A percentile compares a stretch with the other conserved stretches of the same genome.
phyloP scores from a whole-genome alignment of 2,797 vertebrate genomes.

The Labroides dimidiatus region DNA sequence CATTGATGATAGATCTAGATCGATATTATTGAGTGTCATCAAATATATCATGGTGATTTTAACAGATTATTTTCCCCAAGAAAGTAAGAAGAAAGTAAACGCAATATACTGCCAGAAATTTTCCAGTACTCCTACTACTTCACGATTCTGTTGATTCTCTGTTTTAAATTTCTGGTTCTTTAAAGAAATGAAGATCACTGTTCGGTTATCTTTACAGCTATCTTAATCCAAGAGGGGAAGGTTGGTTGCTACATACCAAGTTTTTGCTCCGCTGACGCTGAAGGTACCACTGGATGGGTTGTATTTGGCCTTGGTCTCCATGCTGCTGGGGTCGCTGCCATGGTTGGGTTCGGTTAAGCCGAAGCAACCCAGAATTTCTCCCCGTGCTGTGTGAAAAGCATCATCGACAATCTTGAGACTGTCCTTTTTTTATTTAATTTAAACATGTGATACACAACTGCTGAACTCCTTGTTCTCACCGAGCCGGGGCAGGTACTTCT shows the following conservation, averaged over 20 bases:
- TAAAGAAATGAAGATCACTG: no score
- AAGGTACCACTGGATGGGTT: constrained; percentile 87
- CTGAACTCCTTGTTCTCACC: constrained; percentile 73
- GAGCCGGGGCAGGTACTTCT: constrained; percentile 88
- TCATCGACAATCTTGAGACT: neutral
- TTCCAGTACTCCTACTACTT: no score
- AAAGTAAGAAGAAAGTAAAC: no score
- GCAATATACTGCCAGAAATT: no score
- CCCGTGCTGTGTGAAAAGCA: constrained; percentile 78
- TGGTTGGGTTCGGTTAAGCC: constrained; percentile 93
- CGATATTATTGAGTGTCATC: no score
- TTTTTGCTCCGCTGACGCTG: constrained; percentile 89
- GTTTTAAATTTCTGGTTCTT: no score
- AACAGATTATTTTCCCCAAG: no score
- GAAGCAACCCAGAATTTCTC: constrained; percentile 92
- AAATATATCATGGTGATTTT: no score
- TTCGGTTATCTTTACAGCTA: no score
- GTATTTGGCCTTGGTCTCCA: constrained; percentile 90
- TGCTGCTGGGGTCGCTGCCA: constrained; percentile 89
- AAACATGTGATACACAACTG: neutral
- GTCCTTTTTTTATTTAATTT: neutral
- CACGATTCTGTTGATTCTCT: no score
- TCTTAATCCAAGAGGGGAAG: no score
- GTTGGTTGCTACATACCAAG: constrained; percentile 86
- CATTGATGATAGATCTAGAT: no score